Evolutionary conservation across 2,888 invertebrate species (phyloP).

Genomic region (Thyatira batis): DNA sequence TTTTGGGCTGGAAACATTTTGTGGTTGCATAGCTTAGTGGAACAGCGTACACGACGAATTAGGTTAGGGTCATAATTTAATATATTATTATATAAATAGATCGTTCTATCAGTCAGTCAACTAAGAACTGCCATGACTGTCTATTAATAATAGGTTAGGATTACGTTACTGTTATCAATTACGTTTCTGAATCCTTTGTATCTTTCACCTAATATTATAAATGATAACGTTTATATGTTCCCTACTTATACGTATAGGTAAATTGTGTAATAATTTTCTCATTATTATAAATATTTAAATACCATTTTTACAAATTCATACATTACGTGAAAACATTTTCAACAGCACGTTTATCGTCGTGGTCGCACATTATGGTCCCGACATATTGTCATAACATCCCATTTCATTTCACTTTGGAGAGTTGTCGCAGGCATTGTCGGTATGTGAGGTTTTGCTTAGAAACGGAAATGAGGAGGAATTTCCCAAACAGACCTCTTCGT

Average conservation of each 20-base stretch:
- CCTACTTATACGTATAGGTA: constrained; percentile 2
- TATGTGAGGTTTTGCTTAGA: constrained; percentile 67
- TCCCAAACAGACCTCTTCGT: constrained; percentile 62
- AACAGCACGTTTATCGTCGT: constrained; percentile 46
- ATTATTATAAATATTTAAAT: constrained; percentile 22
- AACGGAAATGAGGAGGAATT: constrained; percentile 77
- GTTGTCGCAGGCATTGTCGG: constrained; percentile 64
- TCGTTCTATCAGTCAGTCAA: constrained; percentile 43
- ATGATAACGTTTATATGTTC: constrained; percentile 7
- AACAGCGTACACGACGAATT: constrained; percentile 44
- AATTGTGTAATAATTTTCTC: no score
- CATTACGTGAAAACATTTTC: constrained; percentile 42
- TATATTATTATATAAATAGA: no score
- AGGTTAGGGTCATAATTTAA: constrained; percentile 50
- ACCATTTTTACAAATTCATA: constrained; percentile 35
- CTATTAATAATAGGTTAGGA: constrained; percentile 65
- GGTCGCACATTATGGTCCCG: constrained; percentile 51
- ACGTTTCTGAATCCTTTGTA: constrained; percentile 19
- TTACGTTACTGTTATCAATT: constrained; percentile 15
- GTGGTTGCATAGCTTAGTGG: constrained; percentile 45
- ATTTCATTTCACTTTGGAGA: constrained; percentile 74
- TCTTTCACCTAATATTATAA: no score
- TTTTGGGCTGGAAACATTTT: constrained; percentile 65
- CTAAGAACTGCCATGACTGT: constrained; percentile 39
- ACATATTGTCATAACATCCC: constrained; percentile 77